Evolutionary conservation across 2,888 invertebrate species (phyloP).

Genomic region (Drosophila meridiana): DNA sequence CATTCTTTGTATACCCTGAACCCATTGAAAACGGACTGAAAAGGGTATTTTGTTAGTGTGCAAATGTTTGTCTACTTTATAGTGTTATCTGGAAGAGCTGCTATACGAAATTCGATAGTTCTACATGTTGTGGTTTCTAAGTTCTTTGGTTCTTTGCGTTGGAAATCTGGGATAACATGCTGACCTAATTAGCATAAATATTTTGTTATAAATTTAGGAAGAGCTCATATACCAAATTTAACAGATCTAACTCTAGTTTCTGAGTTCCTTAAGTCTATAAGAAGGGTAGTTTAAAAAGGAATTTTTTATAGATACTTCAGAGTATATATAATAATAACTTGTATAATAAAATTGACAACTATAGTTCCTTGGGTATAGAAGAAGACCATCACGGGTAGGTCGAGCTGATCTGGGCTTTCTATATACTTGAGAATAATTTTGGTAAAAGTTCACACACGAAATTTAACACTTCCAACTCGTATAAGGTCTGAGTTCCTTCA

Average conservation of each 20-base stretch:
- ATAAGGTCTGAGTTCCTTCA: background rate
- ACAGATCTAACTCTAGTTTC: background rate
- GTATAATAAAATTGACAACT: too few species aligned
- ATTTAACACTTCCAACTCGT: background rate
- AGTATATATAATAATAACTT: too few species aligned
- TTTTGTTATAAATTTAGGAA: too few species aligned
- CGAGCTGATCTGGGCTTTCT: too few species aligned
- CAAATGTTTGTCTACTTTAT: slow-evolving; percentile 3
- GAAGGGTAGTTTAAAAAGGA: too few species aligned
- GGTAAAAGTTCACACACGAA: background rate
- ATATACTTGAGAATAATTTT: too few species aligned
- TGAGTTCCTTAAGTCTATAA: background rate
- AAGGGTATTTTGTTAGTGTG: background rate
- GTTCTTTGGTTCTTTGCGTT: background rate
- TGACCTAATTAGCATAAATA: background rate
- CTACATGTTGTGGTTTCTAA: background rate
- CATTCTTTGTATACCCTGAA: slow-evolving; percentile 13
- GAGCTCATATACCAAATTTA: background rate
- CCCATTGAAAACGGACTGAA: slow-evolving; percentile 1
- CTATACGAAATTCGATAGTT: background rate
- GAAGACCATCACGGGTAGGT: too few species aligned
- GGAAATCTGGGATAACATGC: background rate
- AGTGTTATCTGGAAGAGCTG: background rate
- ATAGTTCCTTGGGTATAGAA: too few species aligned
- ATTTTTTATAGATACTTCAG: too few species aligned